phyloP scores from a whole-genome alignment of 2,888 invertebrate genomes.

The Erannis defoliaria region DNA sequence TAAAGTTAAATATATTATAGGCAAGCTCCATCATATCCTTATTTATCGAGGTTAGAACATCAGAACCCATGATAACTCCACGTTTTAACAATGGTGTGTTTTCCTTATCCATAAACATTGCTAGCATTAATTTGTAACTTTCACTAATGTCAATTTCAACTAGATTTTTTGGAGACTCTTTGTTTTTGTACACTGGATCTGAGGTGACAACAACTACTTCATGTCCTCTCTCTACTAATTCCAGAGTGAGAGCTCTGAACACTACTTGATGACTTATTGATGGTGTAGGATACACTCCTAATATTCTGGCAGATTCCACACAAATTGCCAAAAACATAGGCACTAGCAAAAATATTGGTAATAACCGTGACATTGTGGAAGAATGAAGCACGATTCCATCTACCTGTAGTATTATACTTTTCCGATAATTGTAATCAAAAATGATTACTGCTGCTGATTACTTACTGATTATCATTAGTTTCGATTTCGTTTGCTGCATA shows the following conservation, averaged over 20 bases:
- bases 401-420: neutral
- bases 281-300: constrained; percentile 61
- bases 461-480: no score
- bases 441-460: no score
- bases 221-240: constrained; percentile 68
- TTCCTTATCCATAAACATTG: neutral
- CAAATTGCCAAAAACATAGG: constrained; percentile 1
- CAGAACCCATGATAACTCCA: constrained; percentile 39
- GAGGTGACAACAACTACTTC: constrained; percentile 66
- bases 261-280: constrained; percentile 72
- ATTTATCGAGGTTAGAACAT: constrained; percentile 8
- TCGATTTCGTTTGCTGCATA: no score
- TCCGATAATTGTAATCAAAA: neutral
- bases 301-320: constrained; percentile 55
- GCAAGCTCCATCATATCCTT: constrained; percentile 17
- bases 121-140: constrained; percentile 31
- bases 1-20: constrained; percentile 28
- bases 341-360: neutral
- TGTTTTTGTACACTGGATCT: constrained; percentile 53
- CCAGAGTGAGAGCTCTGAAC: constrained; percentile 58
- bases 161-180: constrained; percentile 51
- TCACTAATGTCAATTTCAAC: constrained; percentile 62
- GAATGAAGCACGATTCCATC: neutral
- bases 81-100: constrained; percentile 23
- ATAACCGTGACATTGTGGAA: constrained; percentile 5